phyloP scores from a whole-genome alignment of 2,113 vertebrate species.

The Tragulus kanchil region DNA sequence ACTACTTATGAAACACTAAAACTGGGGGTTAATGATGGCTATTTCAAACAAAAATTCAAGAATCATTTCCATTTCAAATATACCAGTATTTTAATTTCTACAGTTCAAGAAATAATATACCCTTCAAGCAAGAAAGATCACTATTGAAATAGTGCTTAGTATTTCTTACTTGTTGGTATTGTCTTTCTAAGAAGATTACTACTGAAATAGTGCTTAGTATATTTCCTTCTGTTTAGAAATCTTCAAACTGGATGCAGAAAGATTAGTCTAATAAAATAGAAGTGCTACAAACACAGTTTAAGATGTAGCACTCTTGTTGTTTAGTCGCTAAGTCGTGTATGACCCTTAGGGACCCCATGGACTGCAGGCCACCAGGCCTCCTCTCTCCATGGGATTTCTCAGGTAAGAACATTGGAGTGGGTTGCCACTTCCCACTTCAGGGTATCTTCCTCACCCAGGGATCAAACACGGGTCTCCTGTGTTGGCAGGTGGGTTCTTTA shows the following conservation, averaged over 20 bases:
- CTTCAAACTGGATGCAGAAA: constrained; percentile 79
- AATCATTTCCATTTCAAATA: constrained; percentile 55
- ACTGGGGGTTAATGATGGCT: background rate
- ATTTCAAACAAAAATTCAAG: constrained; percentile 52
- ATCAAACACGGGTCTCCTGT: background rate
- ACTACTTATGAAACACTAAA: constrained; percentile 41
- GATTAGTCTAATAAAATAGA: constrained; percentile 82
- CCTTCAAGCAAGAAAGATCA: background rate
- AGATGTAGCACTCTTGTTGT: background rate
- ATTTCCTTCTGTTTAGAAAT: constrained; percentile 88
- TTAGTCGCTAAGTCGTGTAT: background rate
- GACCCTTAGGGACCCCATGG: background rate
- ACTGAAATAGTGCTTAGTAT: background rate
- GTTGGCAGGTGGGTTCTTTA: background rate
- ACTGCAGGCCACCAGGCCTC: fast-evolving
- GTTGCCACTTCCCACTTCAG: background rate
- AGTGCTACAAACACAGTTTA: constrained; percentile 63
- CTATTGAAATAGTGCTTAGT: background rate
- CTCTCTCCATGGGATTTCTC: background rate
- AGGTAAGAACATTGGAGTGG: background rate
- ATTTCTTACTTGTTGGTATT: constrained; percentile 86
- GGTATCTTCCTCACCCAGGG: background rate
- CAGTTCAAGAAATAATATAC: constrained; percentile 18
- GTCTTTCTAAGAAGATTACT: constrained; percentile 84
- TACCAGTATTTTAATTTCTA: constrained; percentile 46